Conservation (phyloP, 2,797 vertebrate species). For the Coilia nasus region DNA sequence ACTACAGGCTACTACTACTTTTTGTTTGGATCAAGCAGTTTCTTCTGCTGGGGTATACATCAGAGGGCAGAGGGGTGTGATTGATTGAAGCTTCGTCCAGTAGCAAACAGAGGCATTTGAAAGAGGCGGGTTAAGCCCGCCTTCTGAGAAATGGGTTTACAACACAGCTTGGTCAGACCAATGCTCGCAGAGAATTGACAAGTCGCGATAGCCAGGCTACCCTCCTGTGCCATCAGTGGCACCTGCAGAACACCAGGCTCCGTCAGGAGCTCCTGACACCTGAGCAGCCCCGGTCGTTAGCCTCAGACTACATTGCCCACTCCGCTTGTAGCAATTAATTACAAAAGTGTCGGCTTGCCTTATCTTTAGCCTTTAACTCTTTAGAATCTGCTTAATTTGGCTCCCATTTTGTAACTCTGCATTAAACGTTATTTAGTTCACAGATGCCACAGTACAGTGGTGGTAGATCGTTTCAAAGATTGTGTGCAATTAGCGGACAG, state of each 20-base stretch:
- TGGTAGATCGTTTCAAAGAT: not conserved
- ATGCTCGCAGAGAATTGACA: too few relatives aligned
- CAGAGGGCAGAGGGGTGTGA: too few relatives aligned
- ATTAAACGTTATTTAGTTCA: not conserved
- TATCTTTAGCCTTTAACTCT: not conserved
- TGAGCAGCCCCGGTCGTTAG: slow-evolving; percentile 12
- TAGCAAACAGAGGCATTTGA: too few relatives aligned
- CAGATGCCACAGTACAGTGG: not conserved
- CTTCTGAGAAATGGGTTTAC: too few relatives aligned
- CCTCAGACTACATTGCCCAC: not conserved
- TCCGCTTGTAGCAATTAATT: slow-evolving; percentile 17
- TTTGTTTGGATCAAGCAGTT: too few relatives aligned
- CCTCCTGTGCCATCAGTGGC: not conserved
- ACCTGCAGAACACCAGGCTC: not conserved
- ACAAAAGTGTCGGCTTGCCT: not conserved
- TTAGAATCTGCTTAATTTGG: not conserved
- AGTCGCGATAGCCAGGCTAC: too few relatives aligned
- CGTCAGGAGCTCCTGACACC: not conserved
- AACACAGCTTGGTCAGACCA: too few relatives aligned
- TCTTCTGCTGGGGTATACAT: too few relatives aligned
- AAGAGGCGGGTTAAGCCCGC: too few relatives aligned
- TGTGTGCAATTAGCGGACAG: not conserved
- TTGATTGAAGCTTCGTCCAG: too few relatives aligned
- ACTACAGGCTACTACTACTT: too few relatives aligned
- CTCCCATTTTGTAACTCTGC: not conserved